Evolutionary conservation across 1,140 invertebrate species (phyloP).

Genomic region (Anoplolepis gracilipes): DNA sequence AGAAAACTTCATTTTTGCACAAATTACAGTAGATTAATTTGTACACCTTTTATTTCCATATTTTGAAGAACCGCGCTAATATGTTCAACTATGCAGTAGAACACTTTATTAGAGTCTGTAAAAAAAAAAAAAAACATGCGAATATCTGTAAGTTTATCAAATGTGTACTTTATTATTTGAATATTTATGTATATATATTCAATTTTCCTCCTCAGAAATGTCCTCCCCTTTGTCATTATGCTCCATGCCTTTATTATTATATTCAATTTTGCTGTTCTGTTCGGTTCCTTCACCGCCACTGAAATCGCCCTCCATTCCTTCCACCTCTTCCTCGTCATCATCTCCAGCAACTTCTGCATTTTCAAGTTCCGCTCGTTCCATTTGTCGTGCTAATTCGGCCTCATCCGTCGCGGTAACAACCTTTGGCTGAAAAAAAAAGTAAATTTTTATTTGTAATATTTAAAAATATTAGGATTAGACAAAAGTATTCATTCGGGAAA

Average conservation of each 20-base stretch:
- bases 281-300: constrained; percentile 84
- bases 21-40: constrained; percentile 63
- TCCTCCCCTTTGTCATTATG: constrained; percentile 72
- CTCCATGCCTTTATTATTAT: constrained; percentile 81
- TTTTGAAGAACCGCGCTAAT: constrained; percentile 70
- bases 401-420: constrained; percentile 99
- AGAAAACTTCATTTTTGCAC: constrained; percentile 65
- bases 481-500: constrained; percentile 63
- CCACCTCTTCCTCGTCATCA: constrained; percentile 94
- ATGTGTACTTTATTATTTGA: constrained; percentile 51
- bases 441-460: not conserved
- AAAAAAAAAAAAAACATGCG: constrained; percentile 30
- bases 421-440: constrained; percentile 91
- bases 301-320: constrained; percentile 86
- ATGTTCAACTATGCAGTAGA: constrained; percentile 62
- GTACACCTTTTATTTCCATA: constrained; percentile 25
- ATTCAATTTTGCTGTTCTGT: constrained; percentile 80
- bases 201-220: constrained; percentile 79
- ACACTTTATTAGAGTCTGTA: constrained; percentile 42
- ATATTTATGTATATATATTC: constrained; percentile 40
- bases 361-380: constrained; percentile 97
- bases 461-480: not conserved
- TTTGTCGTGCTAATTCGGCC: constrained; percentile 95
- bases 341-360: constrained; percentile 97
- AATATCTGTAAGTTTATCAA: constrained; percentile 39